Evolutionary conservation across 1,140 invertebrate species (phyloP), one percentile per base, ranked within the genome.

Genomic region (Portunus trituberculatus): DNA sequence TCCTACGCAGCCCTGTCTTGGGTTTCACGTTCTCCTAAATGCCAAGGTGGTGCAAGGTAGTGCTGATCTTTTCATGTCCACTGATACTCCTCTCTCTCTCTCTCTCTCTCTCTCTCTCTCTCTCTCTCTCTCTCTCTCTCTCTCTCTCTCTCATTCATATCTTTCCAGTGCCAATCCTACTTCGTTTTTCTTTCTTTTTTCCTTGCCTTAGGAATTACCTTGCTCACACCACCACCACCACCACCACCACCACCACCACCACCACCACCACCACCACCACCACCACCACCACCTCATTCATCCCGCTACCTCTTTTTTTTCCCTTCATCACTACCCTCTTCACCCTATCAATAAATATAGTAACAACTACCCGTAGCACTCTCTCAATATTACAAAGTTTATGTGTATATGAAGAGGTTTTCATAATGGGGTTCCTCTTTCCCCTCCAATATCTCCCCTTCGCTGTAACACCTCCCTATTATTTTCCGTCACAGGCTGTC

Each of bases 11-110:
- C 86, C 86, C 32, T 88, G 14, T n/a, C 45, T 46, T 12, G 25
- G 39, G 45, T 90, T 45, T 90, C 88, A 46, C 32, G 88, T 90
- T 3, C n/a, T 90, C 10, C 28, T n/a, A 46, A 48, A 48, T 90
- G 88, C 48, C 45, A 28, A 52, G 88, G 88, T 48, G 29, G 25
- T 46, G 39, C n/a, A 90, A 46, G 88, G 25, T 28, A 90, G 88
- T 32, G 48, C 88, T 46, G n/a, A 52, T 46, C 7, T 28, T 39
- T 46, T 46, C 39, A n/a, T 8, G 25, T 46, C 7, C 86, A 25
- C 86, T 76, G 20, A 25, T 20, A n/a, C 67, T n/a, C 67, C n/a
- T n/a, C 25, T 76, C 1, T 1, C 86, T 2, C 1, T 10, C 7
- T 12, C 87, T 3, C 87, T 45, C 48, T 29, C 31, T 46, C 45